A percentile compares a stretch with the other conserved stretches of the same genome.
phyloP scores from a whole-genome alignment of 2,888 invertebrate genomes.

The Conops quadrifasciatus region DNA sequence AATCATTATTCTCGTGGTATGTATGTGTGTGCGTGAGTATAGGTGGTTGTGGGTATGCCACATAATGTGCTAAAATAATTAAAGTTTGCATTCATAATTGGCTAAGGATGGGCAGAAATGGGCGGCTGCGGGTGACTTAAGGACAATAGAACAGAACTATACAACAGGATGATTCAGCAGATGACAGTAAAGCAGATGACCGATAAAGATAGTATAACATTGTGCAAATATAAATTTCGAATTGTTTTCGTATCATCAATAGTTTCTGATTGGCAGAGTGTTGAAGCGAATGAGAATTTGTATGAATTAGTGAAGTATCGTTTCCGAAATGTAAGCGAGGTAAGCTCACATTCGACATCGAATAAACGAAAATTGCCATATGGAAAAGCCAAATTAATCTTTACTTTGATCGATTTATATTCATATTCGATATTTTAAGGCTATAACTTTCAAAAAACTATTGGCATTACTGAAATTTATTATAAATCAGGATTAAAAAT shows the following conservation, averaged over 20 bases:
- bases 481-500: no score
- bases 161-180: neutral
- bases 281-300: neutral
- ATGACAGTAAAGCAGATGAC: neutral
- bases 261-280: neutral
- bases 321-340: neutral
- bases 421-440: neutral
- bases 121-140: neutral
- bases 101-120: neutral
- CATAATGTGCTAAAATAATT: slow-evolving; percentile 32
- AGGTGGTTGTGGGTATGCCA: neutral
- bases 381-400: neutral
- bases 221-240: slow-evolving; percentile 21
- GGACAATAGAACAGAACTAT: neutral
- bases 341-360: neutral
- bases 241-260: slow-evolving; percentile 10
- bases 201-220: neutral
- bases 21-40: no score
- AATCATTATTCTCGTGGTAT: no score
- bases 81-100: slow-evolving; percentile 34
- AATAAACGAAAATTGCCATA: neutral
- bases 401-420: neutral
- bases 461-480: neutral
- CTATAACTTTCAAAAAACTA: neutral
- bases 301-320: neutral